Evolutionary conservation across 2,113 vertebrate species (phyloP).

Genomic region (Gracilinanus agilis): DNA sequence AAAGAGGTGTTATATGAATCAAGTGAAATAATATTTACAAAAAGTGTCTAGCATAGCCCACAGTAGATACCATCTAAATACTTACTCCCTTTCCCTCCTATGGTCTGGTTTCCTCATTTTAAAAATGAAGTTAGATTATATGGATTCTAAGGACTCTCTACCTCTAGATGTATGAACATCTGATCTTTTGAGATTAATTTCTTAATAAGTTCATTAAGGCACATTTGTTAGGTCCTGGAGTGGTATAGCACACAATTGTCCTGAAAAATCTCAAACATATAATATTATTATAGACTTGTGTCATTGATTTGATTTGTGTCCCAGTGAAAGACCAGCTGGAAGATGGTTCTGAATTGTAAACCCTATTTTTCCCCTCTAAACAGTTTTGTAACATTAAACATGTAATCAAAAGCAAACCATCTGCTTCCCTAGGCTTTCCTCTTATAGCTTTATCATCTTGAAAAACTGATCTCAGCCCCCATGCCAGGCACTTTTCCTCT

Average conservation of each 20-base stretch:
- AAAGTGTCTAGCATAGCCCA: not conserved
- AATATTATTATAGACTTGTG: not conserved
- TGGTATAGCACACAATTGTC: conserved; percentile 8
- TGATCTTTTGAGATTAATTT: not conserved
- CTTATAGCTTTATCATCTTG: conserved; percentile 56
- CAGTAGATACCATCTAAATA: not conserved
- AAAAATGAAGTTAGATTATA: not conserved
- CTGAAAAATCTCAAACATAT: not conserved
- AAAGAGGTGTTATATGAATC: not conserved
- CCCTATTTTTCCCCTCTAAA: conserved; percentile 63
- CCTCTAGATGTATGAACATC: not conserved
- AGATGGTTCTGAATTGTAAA: conserved; percentile 60
- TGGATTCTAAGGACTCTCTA: not conserved
- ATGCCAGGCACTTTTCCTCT: not conserved
- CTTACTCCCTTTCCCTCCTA: not conserved
- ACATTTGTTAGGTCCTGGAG: not conserved
- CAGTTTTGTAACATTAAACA: conserved; percentile 62
- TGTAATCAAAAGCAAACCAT: conserved; percentile 57
- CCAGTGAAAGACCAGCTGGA: not conserved
- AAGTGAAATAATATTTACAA: not conserved
- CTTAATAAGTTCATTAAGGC: not conserved
- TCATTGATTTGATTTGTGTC: conserved; percentile 39
- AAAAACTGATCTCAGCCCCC: conserved; percentile 46
- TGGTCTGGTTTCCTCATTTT: not conserved
- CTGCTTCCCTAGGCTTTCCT: conserved; percentile 48